Conservation (phyloP, 2,797 vertebrate genomes). For the Strix occidentalis region DNA sequence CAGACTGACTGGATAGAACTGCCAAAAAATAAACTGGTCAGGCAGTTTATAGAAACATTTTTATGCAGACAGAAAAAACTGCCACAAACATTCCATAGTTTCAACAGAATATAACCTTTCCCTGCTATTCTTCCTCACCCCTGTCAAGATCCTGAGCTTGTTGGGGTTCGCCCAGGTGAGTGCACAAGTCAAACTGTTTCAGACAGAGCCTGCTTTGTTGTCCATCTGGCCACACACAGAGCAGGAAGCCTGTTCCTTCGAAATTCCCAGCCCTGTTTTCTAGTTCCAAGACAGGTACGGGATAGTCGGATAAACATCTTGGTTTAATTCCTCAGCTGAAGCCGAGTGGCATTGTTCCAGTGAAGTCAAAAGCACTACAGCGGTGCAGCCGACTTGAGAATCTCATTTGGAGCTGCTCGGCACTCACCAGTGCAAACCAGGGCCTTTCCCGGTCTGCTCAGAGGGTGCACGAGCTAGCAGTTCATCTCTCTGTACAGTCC, state of each 20-base stretch:
- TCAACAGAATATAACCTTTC: too few relatives aligned
- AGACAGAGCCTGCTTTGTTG: constrained; percentile 24
- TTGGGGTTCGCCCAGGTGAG: background rate
- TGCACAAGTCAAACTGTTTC: background rate
- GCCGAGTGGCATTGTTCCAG: background rate
- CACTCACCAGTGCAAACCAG: background rate
- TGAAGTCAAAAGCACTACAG: background rate
- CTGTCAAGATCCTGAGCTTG: background rate
- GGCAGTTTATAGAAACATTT: too few relatives aligned
- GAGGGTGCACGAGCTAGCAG: background rate
- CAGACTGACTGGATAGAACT: too few relatives aligned
- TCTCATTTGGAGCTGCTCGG: background rate
- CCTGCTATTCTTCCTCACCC: background rate
- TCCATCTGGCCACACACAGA: constrained; percentile 1
- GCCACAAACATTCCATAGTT: too few relatives aligned
- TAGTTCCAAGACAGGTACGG: background rate
- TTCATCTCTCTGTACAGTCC: background rate
- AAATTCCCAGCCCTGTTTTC: background rate
- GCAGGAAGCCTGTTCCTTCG: background rate
- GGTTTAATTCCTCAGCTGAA: background rate
- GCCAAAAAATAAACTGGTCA: too few relatives aligned
- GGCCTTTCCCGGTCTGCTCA: background rate
- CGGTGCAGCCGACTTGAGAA: background rate
- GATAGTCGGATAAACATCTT: background rate
- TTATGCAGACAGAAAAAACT: too few relatives aligned